phyloP scores from a whole-genome alignment of 92 coral and sea anemone genomes.

The Isaurus tuberculatus region DNA sequence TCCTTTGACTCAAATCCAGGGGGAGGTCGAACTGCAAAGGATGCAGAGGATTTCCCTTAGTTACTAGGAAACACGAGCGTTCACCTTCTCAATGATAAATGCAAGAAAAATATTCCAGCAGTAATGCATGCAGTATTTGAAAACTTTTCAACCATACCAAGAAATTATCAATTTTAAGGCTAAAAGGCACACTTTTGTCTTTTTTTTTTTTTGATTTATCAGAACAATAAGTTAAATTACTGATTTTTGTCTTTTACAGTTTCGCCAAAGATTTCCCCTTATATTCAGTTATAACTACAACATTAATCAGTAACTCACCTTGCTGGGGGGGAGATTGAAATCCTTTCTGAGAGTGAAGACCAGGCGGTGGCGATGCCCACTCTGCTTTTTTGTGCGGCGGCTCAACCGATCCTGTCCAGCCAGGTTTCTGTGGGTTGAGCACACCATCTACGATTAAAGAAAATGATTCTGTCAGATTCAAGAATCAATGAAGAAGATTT shows the following conservation, averaged over 20 bases:
- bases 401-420: constrained; percentile 19
- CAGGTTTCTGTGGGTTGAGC: constrained; percentile 33
- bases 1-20: constrained; percentile 94
- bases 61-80: background rate
- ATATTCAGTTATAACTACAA: too few relatives aligned
- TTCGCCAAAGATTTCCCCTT: background rate
- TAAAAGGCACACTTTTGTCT: background rate
- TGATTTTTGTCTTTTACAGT: background rate
- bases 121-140: background rate
- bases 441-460: constrained; percentile 19
- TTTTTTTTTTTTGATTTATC: background rate
- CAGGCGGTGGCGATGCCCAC: constrained; percentile 32
- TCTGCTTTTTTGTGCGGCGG: constrained; percentile 2
- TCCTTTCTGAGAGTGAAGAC: background rate
- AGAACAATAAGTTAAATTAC: background rate
- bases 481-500: background rate
- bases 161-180: too few relatives aligned
- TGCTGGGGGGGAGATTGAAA: constrained; percentile 1
- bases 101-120: background rate
- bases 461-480: background rate
- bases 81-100: background rate
- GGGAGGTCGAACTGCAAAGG: constrained; percentile 85
- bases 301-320: background rate
- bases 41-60: constrained; percentile 31
- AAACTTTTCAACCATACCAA: too few relatives aligned